Percentiles rank a stretch among this genome's conserved stretches.
These are phyloP conservation scores for Spinibarbus caldwelli DNA, from an alignment of 2,797 vertebrate genomes.

Conservation along the genomic window DNA sequence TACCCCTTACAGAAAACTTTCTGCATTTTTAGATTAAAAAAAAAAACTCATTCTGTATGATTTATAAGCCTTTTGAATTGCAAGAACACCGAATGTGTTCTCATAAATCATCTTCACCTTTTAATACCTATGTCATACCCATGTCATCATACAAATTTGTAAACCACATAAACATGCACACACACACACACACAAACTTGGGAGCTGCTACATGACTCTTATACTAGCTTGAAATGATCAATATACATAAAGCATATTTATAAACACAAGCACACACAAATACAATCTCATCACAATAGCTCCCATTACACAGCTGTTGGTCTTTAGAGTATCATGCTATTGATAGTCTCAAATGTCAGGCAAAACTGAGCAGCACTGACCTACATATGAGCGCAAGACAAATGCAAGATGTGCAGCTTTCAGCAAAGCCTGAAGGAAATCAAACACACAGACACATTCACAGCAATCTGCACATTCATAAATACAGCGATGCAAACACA, in stretches of 20 bases:
- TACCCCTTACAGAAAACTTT: too few relatives aligned
- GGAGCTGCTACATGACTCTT: neutral
- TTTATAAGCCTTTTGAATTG: too few relatives aligned
- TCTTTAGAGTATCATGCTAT: neutral
- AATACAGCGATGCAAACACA: neutral
- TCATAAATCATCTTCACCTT: too few relatives aligned
- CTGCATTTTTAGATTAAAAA: too few relatives aligned
- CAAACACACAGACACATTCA: neutral
- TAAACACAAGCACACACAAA: constrained; percentile 11
- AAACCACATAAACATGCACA: too few relatives aligned
- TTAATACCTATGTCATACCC: too few relatives aligned
- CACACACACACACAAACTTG: neutral
- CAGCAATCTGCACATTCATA: neutral
- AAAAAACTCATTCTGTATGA: too few relatives aligned
- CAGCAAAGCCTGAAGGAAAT: constrained; percentile 4
- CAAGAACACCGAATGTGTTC: too few relatives aligned
- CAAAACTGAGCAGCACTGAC: constrained; percentile 16
- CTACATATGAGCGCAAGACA: neutral
- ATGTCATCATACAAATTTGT: neutral
- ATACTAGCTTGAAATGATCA: neutral
- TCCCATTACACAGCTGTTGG: neutral
- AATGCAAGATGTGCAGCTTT: constrained; percentile 9
- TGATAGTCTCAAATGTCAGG: constrained; percentile 1
- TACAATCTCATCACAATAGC: neutral
- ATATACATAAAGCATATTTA: neutral